Evolutionary conservation across 2,113 vertebrate species (phyloP).

Genomic region (Hiodon alosoides): DNA sequence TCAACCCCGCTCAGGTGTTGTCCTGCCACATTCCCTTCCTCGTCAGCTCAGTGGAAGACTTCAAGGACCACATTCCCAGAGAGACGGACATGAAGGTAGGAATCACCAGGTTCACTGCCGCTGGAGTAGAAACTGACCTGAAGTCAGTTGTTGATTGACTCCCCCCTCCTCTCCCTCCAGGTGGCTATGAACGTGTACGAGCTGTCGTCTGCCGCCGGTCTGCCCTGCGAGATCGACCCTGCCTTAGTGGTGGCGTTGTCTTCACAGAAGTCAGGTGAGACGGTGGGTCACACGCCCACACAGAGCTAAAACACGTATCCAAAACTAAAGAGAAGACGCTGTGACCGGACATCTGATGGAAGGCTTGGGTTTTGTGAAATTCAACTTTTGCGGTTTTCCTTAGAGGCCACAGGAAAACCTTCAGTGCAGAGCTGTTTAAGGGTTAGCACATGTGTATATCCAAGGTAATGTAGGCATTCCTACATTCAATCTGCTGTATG

Average conservation of each 20-base stretch:
- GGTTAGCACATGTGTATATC: too few relatives aligned
- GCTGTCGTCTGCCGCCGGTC: slow-evolving; percentile 91
- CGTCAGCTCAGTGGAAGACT: slow-evolving; percentile 97
- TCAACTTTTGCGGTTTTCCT: too few relatives aligned
- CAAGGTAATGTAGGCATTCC: too few relatives aligned
- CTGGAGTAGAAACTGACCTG: too few relatives aligned
- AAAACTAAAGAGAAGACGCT: background rate
- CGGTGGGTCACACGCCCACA: background rate
- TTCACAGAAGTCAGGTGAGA: slow-evolving; percentile 91
- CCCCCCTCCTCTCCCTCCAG: slow-evolving; percentile 46
- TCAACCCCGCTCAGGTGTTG: slow-evolving; percentile 72
- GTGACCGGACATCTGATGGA: too few relatives aligned
- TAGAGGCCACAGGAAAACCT: too few relatives aligned
- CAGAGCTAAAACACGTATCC: background rate
- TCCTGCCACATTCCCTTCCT: slow-evolving; percentile 98
- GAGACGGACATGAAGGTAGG: slow-evolving; percentile 98
- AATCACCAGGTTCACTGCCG: background rate
- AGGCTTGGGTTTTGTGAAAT: too few relatives aligned
- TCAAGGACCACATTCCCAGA: slow-evolving; percentile 97
- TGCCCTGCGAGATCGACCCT: slow-evolving; percentile 95
- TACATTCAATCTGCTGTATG: too few relatives aligned
- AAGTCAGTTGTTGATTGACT: background rate
- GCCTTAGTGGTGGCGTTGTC: slow-evolving; percentile 91
- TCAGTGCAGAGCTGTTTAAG: too few relatives aligned
- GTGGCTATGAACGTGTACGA: slow-evolving; percentile 99